Conservation (phyloP, 92 coral and sea anemone species). For the Parazoanthus darwini region DNA sequence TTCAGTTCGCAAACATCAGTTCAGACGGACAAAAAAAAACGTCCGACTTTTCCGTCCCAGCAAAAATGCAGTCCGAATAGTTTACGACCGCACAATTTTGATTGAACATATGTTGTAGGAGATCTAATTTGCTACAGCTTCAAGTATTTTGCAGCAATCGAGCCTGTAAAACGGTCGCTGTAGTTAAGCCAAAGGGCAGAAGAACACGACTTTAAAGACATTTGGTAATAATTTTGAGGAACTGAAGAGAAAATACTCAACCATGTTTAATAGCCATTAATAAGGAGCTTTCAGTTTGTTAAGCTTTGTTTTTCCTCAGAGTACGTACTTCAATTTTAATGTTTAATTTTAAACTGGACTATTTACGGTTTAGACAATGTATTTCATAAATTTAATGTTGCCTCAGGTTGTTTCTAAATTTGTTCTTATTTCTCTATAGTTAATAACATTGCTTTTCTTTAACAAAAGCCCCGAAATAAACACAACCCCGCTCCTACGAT, state of each 20-base stretch:
- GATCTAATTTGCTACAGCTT: constrained; percentile 7
- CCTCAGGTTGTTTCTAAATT: constrained; percentile 4
- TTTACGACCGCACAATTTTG: constrained; percentile 11
- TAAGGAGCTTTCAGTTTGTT: constrained; percentile 15
- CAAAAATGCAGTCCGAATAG: constrained; percentile 7
- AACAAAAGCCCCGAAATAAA: too few relatives aligned
- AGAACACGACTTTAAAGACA: constrained; percentile 1
- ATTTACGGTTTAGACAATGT: constrained; percentile 15
- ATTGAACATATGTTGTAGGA: neutral
- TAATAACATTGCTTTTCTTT: too few relatives aligned
- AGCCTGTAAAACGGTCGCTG: constrained; percentile 12
- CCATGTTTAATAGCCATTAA: constrained; percentile 8
- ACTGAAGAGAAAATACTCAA: constrained; percentile 6
- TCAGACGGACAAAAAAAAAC: constrained; percentile 8
- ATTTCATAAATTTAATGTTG: constrained; percentile 13
- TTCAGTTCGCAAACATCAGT: constrained; percentile 7
- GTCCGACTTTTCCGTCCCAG: constrained; percentile 2
- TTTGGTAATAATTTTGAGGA: constrained; percentile 3
- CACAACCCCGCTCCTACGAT: too few relatives aligned
- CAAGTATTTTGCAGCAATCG: constrained; percentile 7
- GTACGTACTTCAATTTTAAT: constrained; percentile 14
- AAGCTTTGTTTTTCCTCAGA: constrained; percentile 15
- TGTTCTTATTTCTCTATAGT: neutral
- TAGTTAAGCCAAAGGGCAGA: constrained; percentile 11
- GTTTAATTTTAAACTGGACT: constrained; percentile 14